A percentile compares a stretch with the other conserved stretches of the same genome.
Evolutionary conservation across 1,140 invertebrate species (phyloP).

Genomic region (Ceratosolen fusciceps): DNA sequence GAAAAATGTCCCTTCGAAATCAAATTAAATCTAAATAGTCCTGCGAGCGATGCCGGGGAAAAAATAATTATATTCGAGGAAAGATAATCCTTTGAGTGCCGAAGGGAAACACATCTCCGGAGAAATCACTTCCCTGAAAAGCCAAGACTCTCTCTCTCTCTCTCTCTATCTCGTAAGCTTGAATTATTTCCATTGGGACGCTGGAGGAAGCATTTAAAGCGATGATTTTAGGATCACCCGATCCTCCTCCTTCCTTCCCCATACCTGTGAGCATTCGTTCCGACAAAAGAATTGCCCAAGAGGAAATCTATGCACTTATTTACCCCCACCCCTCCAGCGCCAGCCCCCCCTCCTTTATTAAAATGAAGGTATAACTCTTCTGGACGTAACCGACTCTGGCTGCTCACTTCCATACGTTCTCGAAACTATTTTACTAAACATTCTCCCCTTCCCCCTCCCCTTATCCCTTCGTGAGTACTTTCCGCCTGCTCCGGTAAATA

Average conservation of each 20-base stretch:
- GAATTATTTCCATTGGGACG: background rate
- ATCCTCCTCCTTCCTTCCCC: background rate
- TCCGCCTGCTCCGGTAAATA: constrained; percentile 26
- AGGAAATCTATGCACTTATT: background rate
- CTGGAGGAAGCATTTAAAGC: background rate
- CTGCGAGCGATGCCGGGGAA: background rate
- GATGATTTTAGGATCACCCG: background rate
- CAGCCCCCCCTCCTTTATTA: no score
- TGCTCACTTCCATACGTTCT: background rate
- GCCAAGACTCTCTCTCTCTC: no score
- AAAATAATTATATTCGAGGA: background rate
- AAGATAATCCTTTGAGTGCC: constrained; percentile 1
- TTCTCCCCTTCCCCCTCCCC: background rate
- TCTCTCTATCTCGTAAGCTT: background rate
- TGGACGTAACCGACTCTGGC: no score
- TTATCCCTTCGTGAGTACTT: background rate
- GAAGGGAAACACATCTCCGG: background rate
- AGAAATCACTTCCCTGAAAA: background rate
- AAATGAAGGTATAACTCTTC: no score
- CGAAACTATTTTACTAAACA: constrained; percentile 14
- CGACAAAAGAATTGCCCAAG: background rate
- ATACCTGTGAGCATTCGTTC: no score
- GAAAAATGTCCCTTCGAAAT: background rate
- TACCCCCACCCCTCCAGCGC: no score
- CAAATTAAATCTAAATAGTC: background rate